Base-by-base conservation (phyloP, 2,797 vertebrate genomes). In the Acipenser oxyrinchus region DNA sequence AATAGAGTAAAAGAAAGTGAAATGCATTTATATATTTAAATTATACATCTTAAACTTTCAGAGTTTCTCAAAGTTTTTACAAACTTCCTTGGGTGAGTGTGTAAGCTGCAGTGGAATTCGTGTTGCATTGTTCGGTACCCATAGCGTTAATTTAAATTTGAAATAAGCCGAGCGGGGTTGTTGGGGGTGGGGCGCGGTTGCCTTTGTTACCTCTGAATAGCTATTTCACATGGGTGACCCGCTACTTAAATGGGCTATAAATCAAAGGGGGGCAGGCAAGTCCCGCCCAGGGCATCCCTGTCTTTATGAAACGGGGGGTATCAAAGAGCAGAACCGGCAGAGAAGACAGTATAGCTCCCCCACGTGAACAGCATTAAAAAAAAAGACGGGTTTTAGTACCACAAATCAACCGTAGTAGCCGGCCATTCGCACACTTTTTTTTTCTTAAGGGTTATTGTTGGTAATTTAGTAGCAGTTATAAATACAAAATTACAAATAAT, bases 231-330 rank as follows among this genome's bases (percentile, higher is more conserved):
- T 72, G 61, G 66, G 71, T 77, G 82, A 86, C 71, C 81, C 78
- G 83, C 82, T 78, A 83, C 84, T 87, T 88, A 82, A 81, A 81
- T 79, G 82, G 78, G 83, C 71, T 80, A 80, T 81, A 81, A 85
- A 81, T 72, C 81, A 58, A 13, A 66, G 63, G 57, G 23, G 68
- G 57, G 59, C 50, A 37, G 7, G 3, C 81, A 79, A 79, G 82
- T 78, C 61, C 76, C 75, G 74, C 63, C 62, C 71, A 18, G 15
- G 15, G 15, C 15, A 18, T 18, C 15, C 15, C 15, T 15, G 68
- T 69, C 72, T 52, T 66, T 60, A 79, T 78, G 84, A 77, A 84
- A 79, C 10, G 68, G 15, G 68, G 15, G 13, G 73, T 50, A 67
- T 76, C 48, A 1, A 66, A 74, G 70, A 72, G 76, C 66, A 70